Evolutionary conservation across 2,888 invertebrate genomes (phyloP).

Genomic region (Drosophila testacea): DNA sequence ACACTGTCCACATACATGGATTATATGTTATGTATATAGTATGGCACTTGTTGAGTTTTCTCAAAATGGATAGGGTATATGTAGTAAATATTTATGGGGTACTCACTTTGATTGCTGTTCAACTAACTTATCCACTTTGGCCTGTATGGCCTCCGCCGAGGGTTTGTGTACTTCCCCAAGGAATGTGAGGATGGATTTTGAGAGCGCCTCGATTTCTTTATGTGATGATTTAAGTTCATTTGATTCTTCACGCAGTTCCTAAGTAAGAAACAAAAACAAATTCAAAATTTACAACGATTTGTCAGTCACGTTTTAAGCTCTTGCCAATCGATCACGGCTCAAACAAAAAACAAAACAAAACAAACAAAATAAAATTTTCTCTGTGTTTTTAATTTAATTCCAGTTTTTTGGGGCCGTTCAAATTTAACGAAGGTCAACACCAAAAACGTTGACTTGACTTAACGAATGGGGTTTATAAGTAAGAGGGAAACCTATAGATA

Average conservation of each 20-base stretch:
- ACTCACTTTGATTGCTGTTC: slow-evolving; percentile 89
- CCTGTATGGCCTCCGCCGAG: slow-evolving; percentile 89
- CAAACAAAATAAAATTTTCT: slow-evolving; percentile 32
- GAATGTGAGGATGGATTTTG: slow-evolving; percentile 90
- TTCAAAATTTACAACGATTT: slow-evolving; percentile 21
- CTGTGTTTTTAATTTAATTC: slow-evolving; percentile 51
- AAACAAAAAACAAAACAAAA: slow-evolving; percentile 15
- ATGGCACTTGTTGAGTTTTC: slow-evolving; percentile 27
- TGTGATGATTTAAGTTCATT: slow-evolving; percentile 89
- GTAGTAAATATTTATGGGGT: slow-evolving; percentile 14
- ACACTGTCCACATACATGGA: slow-evolving; percentile 10
- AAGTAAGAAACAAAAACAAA: slow-evolving; percentile 5
- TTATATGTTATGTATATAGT: slow-evolving; percentile 8
- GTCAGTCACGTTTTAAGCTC: slow-evolving; percentile 8
- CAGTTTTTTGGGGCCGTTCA: slow-evolving; percentile 53
- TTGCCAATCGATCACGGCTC: slow-evolving; percentile 19
- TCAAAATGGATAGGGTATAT: background rate
- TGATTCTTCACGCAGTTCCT: slow-evolving; percentile 92
- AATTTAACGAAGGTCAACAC: slow-evolving; percentile 55
- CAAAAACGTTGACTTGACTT: slow-evolving; percentile 46
- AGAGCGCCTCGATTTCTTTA: slow-evolving; percentile 89
- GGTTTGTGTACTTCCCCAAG: slow-evolving; percentile 89
- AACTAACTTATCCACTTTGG: slow-evolving; percentile 89
- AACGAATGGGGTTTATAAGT: slow-evolving; percentile 13
- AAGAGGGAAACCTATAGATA: slow-evolving; percentile 31